Conservation (phyloP, 2,113 vertebrate species). For the Lynx canadensis region DNA sequence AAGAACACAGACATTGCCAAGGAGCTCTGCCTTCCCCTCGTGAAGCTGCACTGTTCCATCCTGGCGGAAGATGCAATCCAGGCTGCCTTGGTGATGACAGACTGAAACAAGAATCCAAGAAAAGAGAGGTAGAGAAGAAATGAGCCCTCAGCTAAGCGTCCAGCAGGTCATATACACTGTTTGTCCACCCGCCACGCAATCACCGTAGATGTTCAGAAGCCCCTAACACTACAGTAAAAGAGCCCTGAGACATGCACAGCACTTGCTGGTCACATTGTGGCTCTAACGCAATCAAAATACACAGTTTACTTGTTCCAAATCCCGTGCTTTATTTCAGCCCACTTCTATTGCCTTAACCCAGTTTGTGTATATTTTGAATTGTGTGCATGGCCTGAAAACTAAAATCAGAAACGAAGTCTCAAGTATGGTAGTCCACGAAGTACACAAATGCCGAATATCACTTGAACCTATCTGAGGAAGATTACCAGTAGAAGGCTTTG, state of each 20-base stretch:
- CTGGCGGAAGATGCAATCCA: conserved; percentile 95
- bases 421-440: neutral
- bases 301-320: neutral
- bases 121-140: conserved; percentile 62
- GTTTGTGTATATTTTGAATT: neutral
- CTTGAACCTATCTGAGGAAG: neutral
- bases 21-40: conserved; percentile 95
- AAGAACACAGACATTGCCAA: conserved; percentile 97
- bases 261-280: neutral
- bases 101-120: conserved; percentile 89
- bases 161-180: neutral
- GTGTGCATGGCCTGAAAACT: neutral
- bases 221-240: neutral
- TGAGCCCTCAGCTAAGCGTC: neutral
- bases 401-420: neutral
- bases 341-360: neutral
- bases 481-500: neutral
- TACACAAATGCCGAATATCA: neutral
- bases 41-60: conserved; percentile 99
- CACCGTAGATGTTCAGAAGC: neutral
- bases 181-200: neutral
- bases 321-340: conserved; percentile 29
- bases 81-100: conserved; percentile 94
- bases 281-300: neutral
- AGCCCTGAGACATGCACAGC: conserved; percentile 64